Conservation (phyloP, 2,113 vertebrate genomes). For the Corvus hawaiiensis region DNA sequence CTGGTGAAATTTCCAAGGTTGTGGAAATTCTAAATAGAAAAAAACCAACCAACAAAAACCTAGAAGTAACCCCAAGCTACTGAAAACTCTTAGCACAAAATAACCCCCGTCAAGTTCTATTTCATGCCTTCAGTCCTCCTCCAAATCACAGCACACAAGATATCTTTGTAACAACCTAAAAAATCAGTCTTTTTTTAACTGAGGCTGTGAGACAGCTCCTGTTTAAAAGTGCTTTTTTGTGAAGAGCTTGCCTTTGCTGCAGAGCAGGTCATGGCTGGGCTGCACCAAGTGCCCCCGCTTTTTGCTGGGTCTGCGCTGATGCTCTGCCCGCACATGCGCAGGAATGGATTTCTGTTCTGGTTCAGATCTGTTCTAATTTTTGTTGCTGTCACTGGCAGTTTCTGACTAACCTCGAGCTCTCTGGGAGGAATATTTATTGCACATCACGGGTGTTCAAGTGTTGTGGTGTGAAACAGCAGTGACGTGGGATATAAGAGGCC, state of each 20-base stretch:
- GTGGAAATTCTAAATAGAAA: neutral
- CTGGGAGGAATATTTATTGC: neutral
- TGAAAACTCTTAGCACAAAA: neutral
- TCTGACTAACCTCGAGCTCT: neutral
- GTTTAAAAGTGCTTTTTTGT: neutral
- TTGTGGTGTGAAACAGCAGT: neutral
- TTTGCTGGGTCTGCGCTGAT: neutral
- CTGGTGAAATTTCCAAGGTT: neutral
- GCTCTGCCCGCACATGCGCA: rapidly evolving
- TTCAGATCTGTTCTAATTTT: neutral
- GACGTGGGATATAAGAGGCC: neutral
- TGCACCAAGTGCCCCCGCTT: neutral
- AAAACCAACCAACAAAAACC: neutral
- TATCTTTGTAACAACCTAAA: neutral
- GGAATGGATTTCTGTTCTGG: neutral
- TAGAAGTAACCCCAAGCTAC: neutral
- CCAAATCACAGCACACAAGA: neutral
- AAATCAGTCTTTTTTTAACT: neutral
- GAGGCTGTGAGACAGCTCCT: neutral
- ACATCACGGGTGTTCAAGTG: neutral
- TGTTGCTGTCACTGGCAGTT: neutral
- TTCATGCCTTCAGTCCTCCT: neutral
- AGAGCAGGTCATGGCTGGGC: neutral
- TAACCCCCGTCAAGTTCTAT: neutral
- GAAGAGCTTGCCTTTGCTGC: neutral